Evolutionary conservation across 2,113 vertebrate genomes (phyloP).

Genomic region (Perognathus longimembris): DNA sequence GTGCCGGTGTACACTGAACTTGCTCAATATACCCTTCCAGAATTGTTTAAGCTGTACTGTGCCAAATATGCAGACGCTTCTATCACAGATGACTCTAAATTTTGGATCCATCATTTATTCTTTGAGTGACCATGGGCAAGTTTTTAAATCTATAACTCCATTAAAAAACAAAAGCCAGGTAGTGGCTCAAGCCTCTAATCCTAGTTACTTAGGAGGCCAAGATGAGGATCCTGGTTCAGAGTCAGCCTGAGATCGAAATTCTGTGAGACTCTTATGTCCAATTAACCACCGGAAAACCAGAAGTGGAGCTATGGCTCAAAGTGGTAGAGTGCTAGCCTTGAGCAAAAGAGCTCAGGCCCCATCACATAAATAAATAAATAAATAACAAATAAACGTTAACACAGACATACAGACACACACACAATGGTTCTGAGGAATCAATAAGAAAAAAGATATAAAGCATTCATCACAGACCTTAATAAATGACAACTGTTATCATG

Average conservation of each 20-base stretch:
- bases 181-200: no score
- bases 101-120: neutral
- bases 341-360: no score
- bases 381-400: no score
- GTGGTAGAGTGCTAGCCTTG: no score
- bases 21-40: neutral
- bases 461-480: neutral
- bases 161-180: neutral
- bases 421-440: neutral
- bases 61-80: neutral
- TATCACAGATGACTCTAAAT: neutral
- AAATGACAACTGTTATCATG: neutral
- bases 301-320: no score
- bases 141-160: neutral
- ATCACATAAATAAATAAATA: no score
- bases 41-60: neutral
- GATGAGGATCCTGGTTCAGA: no score
- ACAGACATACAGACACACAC: no score
- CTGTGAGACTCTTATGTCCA: no score
- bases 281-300: no score
- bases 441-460: neutral
- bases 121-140: neutral
- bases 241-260: no score
- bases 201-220: no score
- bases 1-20: neutral